Evolutionary conservation across 2,888 invertebrate genomes (phyloP), one percentile per base, ranked within the genome.

Genomic region (Drosophila pullipes): DNA sequence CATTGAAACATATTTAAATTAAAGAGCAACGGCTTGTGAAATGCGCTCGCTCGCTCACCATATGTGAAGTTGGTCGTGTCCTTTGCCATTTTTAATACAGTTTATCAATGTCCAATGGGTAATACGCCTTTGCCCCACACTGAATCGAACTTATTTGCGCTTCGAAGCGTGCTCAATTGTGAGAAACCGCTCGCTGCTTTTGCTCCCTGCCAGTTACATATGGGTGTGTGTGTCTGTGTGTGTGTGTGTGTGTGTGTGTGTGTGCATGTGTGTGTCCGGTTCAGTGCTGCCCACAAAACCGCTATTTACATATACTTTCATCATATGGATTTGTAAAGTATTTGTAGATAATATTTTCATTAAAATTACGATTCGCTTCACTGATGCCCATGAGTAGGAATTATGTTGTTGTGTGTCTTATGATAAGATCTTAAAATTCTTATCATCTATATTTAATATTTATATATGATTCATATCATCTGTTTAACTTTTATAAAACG

Each of bases 1-100:
- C 89, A 89, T 74, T 89, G 91, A 81, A 91, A 91, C 90, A 91
- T 88, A 88, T 88, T 89, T 85, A 90, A 90, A 89, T 85, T 85
- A 82, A 89, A 90, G 71, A 82, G 89, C 91, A 90, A 59, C 82
- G 85, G 85, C 75, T 90, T 90, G 91, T 89, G 60, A 91, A 91
- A 91, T 91, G 83, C 83, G 79, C 74, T 80, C 83, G 69, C 67
- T 78, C 82, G 69, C 64, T 72, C 61, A 78, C 68, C 70, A 59
- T 47, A 55, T 74, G 67, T 71, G 58, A 52, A 49, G 58, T 47
- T 64, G 66, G 33, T 55, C 57, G 59, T 80, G 66, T 78, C 74
- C 73, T 69, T 74, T 74, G 64, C 70, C 69, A 80, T 74, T 83
- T 80, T 81, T 80, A 81, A 90, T 88, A 88, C 83, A 78, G 82